phyloP scores from a whole-genome alignment of 2,113 vertebrate genomes.

The Athene cunicularia region DNA sequence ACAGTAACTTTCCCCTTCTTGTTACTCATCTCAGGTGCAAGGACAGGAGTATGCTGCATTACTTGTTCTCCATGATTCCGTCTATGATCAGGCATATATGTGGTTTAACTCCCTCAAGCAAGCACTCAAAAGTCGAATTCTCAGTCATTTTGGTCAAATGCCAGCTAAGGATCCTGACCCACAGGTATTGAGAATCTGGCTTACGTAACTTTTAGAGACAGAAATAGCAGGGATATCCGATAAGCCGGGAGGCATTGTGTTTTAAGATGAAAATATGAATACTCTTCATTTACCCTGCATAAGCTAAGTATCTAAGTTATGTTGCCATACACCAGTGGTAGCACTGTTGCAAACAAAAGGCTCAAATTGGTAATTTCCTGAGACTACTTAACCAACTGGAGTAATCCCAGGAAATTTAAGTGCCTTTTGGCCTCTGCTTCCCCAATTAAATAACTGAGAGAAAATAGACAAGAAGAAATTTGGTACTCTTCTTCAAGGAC shows the following conservation, averaged over 20 bases:
- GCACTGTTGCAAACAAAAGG: not conserved
- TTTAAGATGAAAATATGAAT: constrained; percentile 15
- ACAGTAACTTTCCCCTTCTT: not conserved
- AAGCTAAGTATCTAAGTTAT: not conserved
- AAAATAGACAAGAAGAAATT: not conserved
- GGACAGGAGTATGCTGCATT: constrained; percentile 77
- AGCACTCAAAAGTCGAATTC: constrained; percentile 78
- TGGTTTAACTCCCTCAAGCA: constrained; percentile 83
- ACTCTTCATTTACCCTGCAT: not conserved
- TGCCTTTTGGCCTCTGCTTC: not conserved
- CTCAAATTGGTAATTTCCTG: not conserved
- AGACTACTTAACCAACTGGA: not conserved
- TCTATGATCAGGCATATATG: constrained; percentile 78
- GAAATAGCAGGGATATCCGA: not conserved
- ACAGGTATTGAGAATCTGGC: constrained; percentile 69
- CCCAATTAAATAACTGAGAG: not conserved
- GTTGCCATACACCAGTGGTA: not conserved
- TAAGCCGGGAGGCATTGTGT: not conserved
- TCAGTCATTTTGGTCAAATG: constrained; percentile 84
- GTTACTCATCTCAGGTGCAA: constrained; percentile 74
- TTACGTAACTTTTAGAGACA: not conserved
- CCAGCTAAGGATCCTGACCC: constrained; percentile 82
- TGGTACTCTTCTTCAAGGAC: not conserved
- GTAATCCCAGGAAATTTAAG: not conserved
- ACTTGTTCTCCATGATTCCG: constrained; percentile 76